A percentile compares a stretch with the other conserved stretches of the same genome.
These are phyloP conservation scores for Dendrocincla tyrannina DNA, from an alignment of 2,797 vertebrate genomes.

Conservation along the genomic window DNA sequence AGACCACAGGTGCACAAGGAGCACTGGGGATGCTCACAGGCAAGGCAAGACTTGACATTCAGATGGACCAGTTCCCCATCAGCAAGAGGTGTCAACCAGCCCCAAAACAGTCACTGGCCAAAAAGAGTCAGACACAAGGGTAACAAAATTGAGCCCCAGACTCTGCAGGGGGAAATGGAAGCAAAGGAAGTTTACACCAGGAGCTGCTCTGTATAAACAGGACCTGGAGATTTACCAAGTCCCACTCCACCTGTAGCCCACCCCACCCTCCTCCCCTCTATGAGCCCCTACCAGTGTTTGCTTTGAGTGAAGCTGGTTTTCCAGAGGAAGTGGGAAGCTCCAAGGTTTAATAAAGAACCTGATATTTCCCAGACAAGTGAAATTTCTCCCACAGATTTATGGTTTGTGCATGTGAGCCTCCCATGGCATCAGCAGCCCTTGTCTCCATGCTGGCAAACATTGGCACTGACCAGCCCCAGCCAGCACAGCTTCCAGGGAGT, in stretches of 20 bases:
- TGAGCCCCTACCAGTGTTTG: not conserved
- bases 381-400: not conserved
- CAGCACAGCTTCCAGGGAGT: not conserved
- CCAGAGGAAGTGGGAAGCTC: not conserved
- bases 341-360: not conserved
- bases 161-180: fast-evolving
- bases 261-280: not conserved
- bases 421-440: fast-evolving
- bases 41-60: fast-evolving
- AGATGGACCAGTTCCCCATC: fast-evolving
- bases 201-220: not conserved
- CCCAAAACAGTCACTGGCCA: not conserved
- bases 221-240: not conserved
- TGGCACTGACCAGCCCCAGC: not conserved
- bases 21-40: fast-evolving
- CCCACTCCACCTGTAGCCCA: not conserved
- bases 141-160: not conserved
- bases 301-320: fast-evolving
- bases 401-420: fast-evolving
- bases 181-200: not conserved
- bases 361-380: not conserved
- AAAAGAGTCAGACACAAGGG: not conserved
- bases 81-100: not conserved
- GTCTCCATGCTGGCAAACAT: not conserved
- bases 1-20: fast-evolving